Evolutionary conservation across 2,888 invertebrate genomes (phyloP), one percentile per base, ranked within the genome.

Genomic region (Agonopterix arenella): DNA sequence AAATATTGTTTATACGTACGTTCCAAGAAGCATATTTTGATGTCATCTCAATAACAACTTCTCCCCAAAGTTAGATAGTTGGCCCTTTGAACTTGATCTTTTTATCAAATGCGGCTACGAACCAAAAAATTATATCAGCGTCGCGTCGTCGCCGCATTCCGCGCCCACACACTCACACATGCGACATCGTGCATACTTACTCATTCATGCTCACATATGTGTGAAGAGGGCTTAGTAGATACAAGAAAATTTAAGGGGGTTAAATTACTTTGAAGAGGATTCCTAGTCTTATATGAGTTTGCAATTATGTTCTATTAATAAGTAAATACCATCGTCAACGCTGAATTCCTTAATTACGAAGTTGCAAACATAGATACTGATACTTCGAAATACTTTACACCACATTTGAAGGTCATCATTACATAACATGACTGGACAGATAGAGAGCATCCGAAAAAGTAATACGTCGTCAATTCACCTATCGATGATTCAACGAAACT

Each of bases 1-100:
- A 1, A 28, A 28, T 28, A 40, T 40, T 38, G 38, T 40, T n/a
- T n/a, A n/a, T 10, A 40, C n/a, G 2, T 40, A 40, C 5, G 4
- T 9, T 9, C 40, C 3, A 9, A 40, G n/a, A n/a, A n/a, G 9
- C 10, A 43, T 11, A 11, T n/a, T 43, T 43, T 13, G 8, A 11
- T 13, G 13, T n/a, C 16, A 43, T 45, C 5, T 11, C 37, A 45
- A 45, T 7, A 45, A 45, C 36, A 45, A 37, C 45, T 16, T 18
- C 13, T 36, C 13, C 37, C 37, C 11, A 45, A 48, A 54, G 54
- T 45, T 38, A 48, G 46, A 48, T 37, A 50, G 45, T 46, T 49
- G 77, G 70, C 82, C 83, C 80, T 84, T 80, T 85, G 85, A 85
- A 85, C 86, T 86, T 86, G 84, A 84, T 85, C 78, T 83, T 78